These are phyloP conservation scores for Platalea minor DNA, from an alignment of 2,797 vertebrate species.

Conservation along the genomic window DNA sequence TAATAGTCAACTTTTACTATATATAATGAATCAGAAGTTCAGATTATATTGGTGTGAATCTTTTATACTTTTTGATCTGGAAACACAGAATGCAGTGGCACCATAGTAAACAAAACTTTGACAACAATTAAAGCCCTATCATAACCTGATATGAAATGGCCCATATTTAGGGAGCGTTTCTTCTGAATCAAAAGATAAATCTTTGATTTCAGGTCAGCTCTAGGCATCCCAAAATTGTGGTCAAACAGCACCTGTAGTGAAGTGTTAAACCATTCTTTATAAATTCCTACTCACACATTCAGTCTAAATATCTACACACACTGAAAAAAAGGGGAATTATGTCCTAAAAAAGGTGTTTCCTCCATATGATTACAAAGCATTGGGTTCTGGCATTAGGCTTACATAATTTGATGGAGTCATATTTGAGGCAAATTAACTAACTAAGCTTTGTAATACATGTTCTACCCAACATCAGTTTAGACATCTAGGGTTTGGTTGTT, in stretches of 20 bases:
- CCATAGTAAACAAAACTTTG: neutral
- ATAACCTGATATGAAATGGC: neutral
- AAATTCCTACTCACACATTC: neutral
- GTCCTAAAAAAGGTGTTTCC: neutral
- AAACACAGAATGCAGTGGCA: neutral
- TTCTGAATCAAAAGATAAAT: neutral
- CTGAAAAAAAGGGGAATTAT: fast-evolving
- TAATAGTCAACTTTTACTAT: neutral
- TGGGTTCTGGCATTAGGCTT: neutral
- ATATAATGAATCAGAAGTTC: neutral
- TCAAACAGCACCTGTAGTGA: neutral
- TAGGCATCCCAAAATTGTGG: neutral
- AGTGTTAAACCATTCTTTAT: neutral
- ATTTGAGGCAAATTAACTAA: neutral
- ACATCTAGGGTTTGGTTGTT: fast-evolving
- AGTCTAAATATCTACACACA: neutral
- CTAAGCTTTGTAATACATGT: neutral
- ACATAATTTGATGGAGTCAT: neutral
- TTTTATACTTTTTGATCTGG: neutral
- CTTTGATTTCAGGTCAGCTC: neutral
- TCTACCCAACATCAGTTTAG: neutral
- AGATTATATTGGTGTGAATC: neutral
- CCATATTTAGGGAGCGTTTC: neutral
- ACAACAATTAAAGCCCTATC: neutral
- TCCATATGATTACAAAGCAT: neutral